These are phyloP conservation scores for Axea sp. DNA, from an alignment of 2,888 invertebrate genomes.

Conservation along the genomic window DNA sequence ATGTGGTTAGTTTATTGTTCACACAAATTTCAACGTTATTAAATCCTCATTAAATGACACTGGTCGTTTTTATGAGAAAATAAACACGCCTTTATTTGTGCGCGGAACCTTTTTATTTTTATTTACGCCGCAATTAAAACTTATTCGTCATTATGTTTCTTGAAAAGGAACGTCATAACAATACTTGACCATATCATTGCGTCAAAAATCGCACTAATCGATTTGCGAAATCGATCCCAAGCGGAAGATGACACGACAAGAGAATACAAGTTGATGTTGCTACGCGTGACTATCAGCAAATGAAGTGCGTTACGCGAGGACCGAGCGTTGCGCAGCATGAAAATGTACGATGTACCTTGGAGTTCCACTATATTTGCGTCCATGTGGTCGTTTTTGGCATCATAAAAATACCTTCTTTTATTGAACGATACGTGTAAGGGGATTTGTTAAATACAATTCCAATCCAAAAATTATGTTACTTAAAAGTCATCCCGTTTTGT, in stretches of 20 bases:
- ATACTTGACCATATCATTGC: constrained; percentile 53
- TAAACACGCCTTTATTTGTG: too few relatives aligned
- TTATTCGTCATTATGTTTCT: constrained; percentile 8
- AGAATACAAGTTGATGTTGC: constrained; percentile 47
- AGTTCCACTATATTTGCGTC: constrained; percentile 54
- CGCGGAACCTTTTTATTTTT: background rate
- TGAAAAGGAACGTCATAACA: constrained; percentile 44
- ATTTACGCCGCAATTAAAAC: background rate
- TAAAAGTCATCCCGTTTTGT: too few relatives aligned
- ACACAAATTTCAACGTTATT: background rate
- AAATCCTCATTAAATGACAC: too few relatives aligned
- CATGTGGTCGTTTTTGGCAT: constrained; percentile 48
- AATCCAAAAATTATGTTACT: constrained; percentile 6
- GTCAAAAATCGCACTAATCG: constrained; percentile 60
- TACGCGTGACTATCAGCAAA: constrained; percentile 73
- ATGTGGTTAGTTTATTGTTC: too few relatives aligned
- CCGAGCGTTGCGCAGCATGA: constrained; percentile 69
- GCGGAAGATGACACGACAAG: constrained; percentile 56
- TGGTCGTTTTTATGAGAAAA: too few relatives aligned
- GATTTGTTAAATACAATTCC: constrained; percentile 6
- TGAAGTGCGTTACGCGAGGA: constrained; percentile 73
- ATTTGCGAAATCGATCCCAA: constrained; percentile 51
- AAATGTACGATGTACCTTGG: constrained; percentile 64
- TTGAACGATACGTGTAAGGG: constrained; percentile 34
- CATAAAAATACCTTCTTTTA: constrained; percentile 52